Percentiles rank a stretch among this genome's conserved stretches.
These are phyloP conservation scores for Drosophila saltans DNA, from an alignment of 1,140 invertebrate genomes.

Conservation along the genomic window DNA sequence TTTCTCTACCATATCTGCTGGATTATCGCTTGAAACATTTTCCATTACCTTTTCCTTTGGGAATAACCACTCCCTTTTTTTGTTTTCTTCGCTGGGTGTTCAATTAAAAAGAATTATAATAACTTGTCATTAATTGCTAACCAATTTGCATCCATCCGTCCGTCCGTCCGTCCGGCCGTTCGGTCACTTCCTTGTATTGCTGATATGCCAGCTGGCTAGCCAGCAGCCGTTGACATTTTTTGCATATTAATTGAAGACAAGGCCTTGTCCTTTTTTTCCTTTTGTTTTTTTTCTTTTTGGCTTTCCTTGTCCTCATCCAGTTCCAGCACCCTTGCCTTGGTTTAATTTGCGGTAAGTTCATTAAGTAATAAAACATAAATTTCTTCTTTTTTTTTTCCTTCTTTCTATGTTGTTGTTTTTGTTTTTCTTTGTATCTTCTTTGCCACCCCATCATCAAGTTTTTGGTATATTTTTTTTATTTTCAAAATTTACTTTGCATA, in stretches of 20 bases:
- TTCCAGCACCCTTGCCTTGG: constrained; percentile 53
- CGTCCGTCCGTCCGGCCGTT: constrained; percentile 24
- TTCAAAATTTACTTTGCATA: constrained; percentile 71
- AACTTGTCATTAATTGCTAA: constrained; percentile 66
- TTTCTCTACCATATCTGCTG: too few species aligned
- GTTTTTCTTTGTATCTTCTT: constrained; percentile 1
- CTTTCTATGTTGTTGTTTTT: constrained; percentile 38
- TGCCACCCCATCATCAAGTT: constrained; percentile 49
- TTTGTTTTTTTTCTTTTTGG: not conserved
- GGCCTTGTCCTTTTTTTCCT: constrained; percentile 32
- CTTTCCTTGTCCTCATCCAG: constrained; percentile 16
- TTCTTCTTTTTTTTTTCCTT: constrained; percentile 55
- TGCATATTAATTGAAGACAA: constrained; percentile 79
- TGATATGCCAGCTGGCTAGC: constrained; percentile 54
- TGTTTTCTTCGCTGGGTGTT: constrained; percentile 43
- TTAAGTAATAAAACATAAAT: constrained; percentile 82
- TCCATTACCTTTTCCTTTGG: not conserved
- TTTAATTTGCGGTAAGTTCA: constrained; percentile 82
- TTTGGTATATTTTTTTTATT: constrained; percentile 47
- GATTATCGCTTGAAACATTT: not conserved
- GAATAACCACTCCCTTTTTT: constrained; percentile 14
- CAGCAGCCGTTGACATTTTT: constrained; percentile 69
- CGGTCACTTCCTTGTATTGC: constrained; percentile 36
- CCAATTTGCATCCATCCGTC: constrained; percentile 57
- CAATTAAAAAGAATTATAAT: constrained; percentile 60